Evolutionary conservation across 2,888 invertebrate genomes (phyloP), one percentile per base, ranked within the genome.

Genomic region (Chrysolina haemoptera): DNA sequence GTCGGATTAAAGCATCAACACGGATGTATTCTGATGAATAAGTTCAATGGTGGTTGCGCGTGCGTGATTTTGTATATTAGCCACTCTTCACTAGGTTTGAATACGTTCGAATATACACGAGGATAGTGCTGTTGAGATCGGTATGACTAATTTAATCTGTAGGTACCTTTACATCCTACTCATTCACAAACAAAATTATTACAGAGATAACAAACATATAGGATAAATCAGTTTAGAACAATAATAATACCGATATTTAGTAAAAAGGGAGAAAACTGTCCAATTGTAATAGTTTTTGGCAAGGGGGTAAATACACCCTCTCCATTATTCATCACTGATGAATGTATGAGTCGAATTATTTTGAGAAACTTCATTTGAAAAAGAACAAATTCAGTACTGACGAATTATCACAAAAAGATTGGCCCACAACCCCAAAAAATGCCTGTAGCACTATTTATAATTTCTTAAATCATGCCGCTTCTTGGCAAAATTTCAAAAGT

Each of bases 1-100:
- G 86, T 85, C 85, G 86, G 86, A 87, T 87, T 87, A 87, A 82
- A 84, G 86, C 84, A 87, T 87, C 87, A 87, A 87, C 87, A 87
- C 87, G 85, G 86, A 86, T 83, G 82, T 83, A 85, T 77, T 85
- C 78, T 86, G 85, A 86, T 86, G 85, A 87, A 87, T 87, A 84
- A 84, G 86, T 85, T 84, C 85, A 80, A 77, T 81, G 81, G 81
- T 77, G 83, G 78, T 81, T 82, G 82, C 84, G 84, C 83, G 85
- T 84, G 84, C 82, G 82, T 84, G 82, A 80, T 81, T 80, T 82
- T 76, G 84, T 80, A 84, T 84, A 85, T 84, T 83, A 83, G 80
- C 80, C 78, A 78, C 78, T 82, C 78, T 79, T 78, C 64, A 69
- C 53, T 55, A 18, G 64, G 65, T 62, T 65, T 35, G 66, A 27